Conservation (phyloP, 2,113 vertebrate genomes). For the Sakesphorus luctuosus region DNA sequence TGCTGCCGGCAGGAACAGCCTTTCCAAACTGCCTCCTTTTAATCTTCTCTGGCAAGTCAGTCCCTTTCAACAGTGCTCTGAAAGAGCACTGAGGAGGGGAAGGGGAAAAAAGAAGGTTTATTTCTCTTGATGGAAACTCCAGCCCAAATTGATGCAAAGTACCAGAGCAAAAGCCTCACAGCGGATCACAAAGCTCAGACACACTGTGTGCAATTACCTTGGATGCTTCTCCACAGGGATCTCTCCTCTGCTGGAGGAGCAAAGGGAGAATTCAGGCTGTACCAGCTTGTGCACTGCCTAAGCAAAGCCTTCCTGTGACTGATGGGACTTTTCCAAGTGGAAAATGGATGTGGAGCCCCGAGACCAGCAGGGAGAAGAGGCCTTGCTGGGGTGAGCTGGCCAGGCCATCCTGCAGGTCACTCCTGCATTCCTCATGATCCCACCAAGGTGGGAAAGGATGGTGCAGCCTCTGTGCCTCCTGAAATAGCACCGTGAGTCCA, state of each 20-base stretch:
- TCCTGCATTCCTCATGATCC: not conserved
- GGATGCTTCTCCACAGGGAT: not conserved
- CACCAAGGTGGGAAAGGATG: not conserved
- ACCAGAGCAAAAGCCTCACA: not conserved
- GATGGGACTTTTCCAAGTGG: not conserved
- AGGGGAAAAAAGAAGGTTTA: not conserved
- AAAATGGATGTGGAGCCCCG: accelerated
- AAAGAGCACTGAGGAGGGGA: not conserved
- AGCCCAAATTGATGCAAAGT: not conserved
- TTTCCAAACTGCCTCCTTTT: not conserved
- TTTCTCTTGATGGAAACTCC: not conserved
- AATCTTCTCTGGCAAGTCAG: not conserved
- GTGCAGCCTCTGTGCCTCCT: not conserved
- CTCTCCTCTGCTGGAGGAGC: not conserved
- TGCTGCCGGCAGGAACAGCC: not conserved
- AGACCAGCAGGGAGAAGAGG: not conserved
- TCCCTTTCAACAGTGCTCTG: not conserved
- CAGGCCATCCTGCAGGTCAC: not conserved
- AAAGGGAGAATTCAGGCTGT: not conserved
- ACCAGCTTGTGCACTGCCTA: not conserved
- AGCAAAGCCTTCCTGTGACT: accelerated
- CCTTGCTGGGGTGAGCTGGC: not conserved
- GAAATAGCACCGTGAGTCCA: not conserved
- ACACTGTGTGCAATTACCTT: not conserved
- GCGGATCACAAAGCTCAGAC: not conserved